Conservation (phyloP, 2,888 invertebrate genomes). For the Zele albiditarsus region DNA sequence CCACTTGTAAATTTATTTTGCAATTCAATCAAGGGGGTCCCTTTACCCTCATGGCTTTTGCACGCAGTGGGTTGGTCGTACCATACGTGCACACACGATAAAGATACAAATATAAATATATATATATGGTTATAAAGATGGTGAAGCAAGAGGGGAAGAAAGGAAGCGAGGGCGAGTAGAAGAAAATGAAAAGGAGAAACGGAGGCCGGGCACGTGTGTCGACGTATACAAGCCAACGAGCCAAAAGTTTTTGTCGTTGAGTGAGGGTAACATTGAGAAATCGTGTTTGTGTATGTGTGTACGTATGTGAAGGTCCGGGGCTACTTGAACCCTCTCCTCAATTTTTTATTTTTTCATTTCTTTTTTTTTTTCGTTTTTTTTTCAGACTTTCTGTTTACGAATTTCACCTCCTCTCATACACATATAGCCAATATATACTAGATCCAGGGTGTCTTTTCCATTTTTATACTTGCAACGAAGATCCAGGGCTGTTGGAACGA, state of each 20-base stretch:
- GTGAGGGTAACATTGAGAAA: constrained; percentile 42
- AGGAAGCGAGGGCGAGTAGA: neutral
- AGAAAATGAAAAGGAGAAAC: constrained; percentile 31
- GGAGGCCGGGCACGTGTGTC: constrained; percentile 46
- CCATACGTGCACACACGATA: constrained; percentile 35
- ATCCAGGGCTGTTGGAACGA: neutral
- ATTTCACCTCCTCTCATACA: constrained; percentile 47
- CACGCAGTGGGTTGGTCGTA: constrained; percentile 33
- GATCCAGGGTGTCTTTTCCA: constrained; percentile 21
- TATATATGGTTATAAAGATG: neutral
- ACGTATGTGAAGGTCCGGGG: constrained; percentile 14
- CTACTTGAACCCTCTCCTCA: constrained; percentile 37
- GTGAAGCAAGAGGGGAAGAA: neutral
- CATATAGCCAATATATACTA: constrained; percentile 1
- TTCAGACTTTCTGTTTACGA: constrained; percentile 55
- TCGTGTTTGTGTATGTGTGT: constrained; percentile 7
- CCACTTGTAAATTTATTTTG: constrained; percentile 61
- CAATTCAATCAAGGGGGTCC: constrained; percentile 58
- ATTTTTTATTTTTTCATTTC: constrained; percentile 29
- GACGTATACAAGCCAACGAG: constrained; percentile 44
- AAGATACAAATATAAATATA: constrained; percentile 17
- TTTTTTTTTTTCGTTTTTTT: constrained; percentile 13
- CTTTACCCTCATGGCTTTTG: constrained; percentile 43
- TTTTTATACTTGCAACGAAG: constrained; percentile 18
- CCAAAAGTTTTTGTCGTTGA: constrained; percentile 52